These are phyloP conservation scores for Invenusta paracnida DNA, from an alignment of 2,888 invertebrate genomes.

Conservation along the genomic window DNA sequence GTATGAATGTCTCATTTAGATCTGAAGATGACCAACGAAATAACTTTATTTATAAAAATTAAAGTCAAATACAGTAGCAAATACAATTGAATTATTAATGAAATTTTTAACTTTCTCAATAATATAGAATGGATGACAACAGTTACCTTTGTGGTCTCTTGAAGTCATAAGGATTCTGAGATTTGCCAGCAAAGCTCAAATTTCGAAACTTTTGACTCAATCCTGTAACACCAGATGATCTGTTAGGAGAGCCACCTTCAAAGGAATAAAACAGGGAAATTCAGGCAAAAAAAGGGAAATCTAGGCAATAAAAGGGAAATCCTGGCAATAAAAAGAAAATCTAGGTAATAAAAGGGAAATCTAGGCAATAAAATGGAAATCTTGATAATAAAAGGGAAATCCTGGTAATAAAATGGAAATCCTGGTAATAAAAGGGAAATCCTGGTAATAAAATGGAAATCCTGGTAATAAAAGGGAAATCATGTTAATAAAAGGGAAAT, in stretches of 20 bases:
- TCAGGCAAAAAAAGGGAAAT: not conserved
- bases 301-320: not conserved
- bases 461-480: no score
- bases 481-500: no score
- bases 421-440: no score
- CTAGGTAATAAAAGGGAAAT: not conserved
- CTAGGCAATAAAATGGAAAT: not conserved
- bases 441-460: no score
- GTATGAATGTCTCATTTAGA: not conserved
- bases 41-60: not conserved
- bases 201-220: not conserved
- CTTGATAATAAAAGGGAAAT: no score
- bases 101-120: no score
- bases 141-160: not conserved
- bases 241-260: not conserved
- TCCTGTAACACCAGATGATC: not conserved
- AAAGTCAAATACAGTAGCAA: not conserved
- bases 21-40: not conserved
- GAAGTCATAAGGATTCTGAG: not conserved
- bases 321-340: not conserved
- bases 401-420: no score
- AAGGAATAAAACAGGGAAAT: not conserved
- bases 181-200: not conserved
- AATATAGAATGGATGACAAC: no score
- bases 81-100: not conserved